Percentiles rank a stretch among this genome's conserved stretches.
These are phyloP conservation scores for Sogatella furcifera DNA, from an alignment of 1,140 invertebrate species.

Conservation along the genomic window DNA sequence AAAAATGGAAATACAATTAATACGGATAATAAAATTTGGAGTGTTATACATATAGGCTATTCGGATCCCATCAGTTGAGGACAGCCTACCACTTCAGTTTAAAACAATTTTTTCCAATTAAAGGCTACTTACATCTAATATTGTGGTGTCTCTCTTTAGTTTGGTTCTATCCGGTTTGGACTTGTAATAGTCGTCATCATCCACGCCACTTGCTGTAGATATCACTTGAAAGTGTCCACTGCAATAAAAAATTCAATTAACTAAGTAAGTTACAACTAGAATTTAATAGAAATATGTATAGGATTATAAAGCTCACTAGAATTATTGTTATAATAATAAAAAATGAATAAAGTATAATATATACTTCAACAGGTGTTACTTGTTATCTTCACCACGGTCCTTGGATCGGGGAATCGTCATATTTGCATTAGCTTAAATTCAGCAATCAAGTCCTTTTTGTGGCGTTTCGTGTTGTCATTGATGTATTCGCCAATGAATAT, in stretches of 20 bases:
- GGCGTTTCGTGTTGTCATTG: too few species aligned
- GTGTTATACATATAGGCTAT: too few species aligned
- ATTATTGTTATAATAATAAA: too few species aligned
- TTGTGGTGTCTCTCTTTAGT: constrained; percentile 33
- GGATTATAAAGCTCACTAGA: too few species aligned
- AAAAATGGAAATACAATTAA: constrained; percentile 18
- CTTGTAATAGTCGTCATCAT: constrained; percentile 32
- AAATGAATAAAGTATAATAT: too few species aligned
- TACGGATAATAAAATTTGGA: background rate
- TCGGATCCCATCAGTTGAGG: too few species aligned
- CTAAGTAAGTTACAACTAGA: background rate
- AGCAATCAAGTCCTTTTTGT: too few species aligned
- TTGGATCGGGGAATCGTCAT: too few species aligned
- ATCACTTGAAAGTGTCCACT: constrained; percentile 34
- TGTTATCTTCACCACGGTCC: too few species aligned
- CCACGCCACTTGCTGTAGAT: constrained; percentile 28
- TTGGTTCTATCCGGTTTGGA: constrained; percentile 29
- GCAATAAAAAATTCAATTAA: constrained; percentile 23
- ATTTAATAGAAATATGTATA: background rate
- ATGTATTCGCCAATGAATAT: too few species aligned
- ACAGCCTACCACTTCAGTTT: background rate
- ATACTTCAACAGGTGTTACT: too few species aligned
- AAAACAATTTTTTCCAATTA: background rate
- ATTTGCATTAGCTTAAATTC: too few species aligned
- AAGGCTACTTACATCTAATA: constrained; percentile 35